Evolutionary conservation across 2,797 vertebrate species (phyloP).

Genomic region (Hippopotamyrus pictus): DNA sequence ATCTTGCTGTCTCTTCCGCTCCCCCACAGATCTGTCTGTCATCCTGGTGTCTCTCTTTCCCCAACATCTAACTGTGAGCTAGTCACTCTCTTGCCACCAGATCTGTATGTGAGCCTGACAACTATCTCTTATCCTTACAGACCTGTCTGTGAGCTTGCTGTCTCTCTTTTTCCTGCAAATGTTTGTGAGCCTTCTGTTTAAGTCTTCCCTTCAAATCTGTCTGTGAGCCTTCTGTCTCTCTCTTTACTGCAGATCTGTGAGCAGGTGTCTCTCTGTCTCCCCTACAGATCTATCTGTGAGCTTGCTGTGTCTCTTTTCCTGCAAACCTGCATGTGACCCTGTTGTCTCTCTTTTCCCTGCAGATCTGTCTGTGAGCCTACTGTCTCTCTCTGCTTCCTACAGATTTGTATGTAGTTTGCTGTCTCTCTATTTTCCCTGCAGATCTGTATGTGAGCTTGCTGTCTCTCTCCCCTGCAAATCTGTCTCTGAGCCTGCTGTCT

Average conservation of each 20-base stretch:
- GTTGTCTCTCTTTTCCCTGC: background rate
- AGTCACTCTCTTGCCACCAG: background rate
- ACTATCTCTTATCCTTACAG: background rate
- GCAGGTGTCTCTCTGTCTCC: background rate
- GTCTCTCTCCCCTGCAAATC: background rate
- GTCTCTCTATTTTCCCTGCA: background rate
- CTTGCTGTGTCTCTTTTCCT: background rate
- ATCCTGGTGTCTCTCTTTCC: background rate
- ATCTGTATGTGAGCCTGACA: background rate
- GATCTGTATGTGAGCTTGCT: background rate
- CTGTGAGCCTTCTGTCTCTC: background rate
- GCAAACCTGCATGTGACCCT: background rate
- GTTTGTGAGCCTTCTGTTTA: background rate
- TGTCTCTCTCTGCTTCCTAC: too few species aligned
- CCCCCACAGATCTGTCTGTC: background rate
- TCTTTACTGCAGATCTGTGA: background rate
- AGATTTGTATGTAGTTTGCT: too few species aligned
- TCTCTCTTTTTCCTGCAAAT: background rate
- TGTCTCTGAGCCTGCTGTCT: background rate
- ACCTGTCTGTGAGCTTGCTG: background rate
- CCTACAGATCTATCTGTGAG: background rate
- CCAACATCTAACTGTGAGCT: background rate
- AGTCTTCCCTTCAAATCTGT: background rate
- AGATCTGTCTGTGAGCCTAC: background rate
- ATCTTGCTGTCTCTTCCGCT: background rate